Evolutionary conservation across 2,113 vertebrate species (phyloP), one percentile per base, ranked within the genome.

Genomic region (Mixornis gularis): DNA sequence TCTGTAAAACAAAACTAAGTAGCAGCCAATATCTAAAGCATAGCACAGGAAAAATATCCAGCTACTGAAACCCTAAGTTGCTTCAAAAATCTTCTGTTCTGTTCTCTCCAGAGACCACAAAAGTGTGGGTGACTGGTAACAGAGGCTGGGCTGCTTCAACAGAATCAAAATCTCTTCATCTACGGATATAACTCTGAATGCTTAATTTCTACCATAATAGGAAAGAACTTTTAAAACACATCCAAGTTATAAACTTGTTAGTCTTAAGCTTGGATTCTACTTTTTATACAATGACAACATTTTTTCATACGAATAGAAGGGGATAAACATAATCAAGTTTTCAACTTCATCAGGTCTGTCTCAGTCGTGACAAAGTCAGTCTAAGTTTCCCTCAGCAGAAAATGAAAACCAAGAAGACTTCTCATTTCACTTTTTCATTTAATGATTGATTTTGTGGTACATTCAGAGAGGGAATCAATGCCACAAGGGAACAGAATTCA

Each of bases 241-340:
- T 17, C 3, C 24, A 65, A 66, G 9, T 46, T 8, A 27, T 26
- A 52, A 36, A 51, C 1, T 3, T 41, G 6, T 16, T 29, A 25
- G 7, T 25, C 25, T 59, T 46, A 38, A 29, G 17, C 7, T 53
- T 38, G 14, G 11, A 38, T 25, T 25, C 24, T n/a, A 36, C 12
- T 12, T 51, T 44, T 44, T 36, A 13, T 19, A 86, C 12, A 63
- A 9, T 41, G 27, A 13, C 3, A 48, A 3, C 13, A 3, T 13
- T 41, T 60, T 63, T 25, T 24, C 27, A 30, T 13, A 20, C 32
- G 5, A 60, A 76, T 4, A 71, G 17, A 49, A 6, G 4, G 8
- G 2, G 6, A 1, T 3, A 7, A 4, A 25, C 0, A 6, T 3
- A 48, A 22, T 17, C 26, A 87, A 22, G 14, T 12, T 36, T 49